These are phyloP conservation scores for Nycticorax nycticorax DNA, from an alignment of 2,113 vertebrate genomes.

Conservation along the genomic window DNA sequence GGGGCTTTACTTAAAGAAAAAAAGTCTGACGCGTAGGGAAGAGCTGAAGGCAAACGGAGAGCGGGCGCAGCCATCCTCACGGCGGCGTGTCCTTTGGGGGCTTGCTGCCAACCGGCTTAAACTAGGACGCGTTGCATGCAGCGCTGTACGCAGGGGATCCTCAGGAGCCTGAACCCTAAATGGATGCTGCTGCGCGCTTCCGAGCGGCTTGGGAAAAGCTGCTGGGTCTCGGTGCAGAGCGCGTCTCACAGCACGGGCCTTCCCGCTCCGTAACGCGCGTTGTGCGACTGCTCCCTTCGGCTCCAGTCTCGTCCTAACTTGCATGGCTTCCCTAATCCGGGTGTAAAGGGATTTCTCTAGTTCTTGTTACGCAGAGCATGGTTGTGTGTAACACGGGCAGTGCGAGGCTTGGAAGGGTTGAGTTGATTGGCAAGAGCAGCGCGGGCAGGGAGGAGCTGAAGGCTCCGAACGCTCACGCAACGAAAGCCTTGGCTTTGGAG, in stretches of 20 bases:
- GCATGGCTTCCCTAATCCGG: accelerated
- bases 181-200: accelerated
- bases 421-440: neutral
- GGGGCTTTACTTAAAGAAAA: neutral
- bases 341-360: neutral
- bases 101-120: neutral
- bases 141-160: accelerated
- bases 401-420: neutral
- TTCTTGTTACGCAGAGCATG: accelerated
- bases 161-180: accelerated
- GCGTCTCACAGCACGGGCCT: accelerated
- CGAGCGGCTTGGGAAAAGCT: neutral
- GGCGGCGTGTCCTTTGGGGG: accelerated
- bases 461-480: neutral
- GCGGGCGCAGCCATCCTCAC: no score
- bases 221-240: neutral
- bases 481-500: neutral
- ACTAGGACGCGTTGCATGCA: accelerated
- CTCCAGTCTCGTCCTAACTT: accelerated
- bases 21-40: neutral
- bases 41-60: neutral
- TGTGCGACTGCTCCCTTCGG: neutral
- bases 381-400: accelerated
- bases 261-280: accelerated
- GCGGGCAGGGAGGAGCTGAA: accelerated